phyloP scores from a whole-genome alignment of 2,797 vertebrate species.

The Etheostoma perlongum region DNA sequence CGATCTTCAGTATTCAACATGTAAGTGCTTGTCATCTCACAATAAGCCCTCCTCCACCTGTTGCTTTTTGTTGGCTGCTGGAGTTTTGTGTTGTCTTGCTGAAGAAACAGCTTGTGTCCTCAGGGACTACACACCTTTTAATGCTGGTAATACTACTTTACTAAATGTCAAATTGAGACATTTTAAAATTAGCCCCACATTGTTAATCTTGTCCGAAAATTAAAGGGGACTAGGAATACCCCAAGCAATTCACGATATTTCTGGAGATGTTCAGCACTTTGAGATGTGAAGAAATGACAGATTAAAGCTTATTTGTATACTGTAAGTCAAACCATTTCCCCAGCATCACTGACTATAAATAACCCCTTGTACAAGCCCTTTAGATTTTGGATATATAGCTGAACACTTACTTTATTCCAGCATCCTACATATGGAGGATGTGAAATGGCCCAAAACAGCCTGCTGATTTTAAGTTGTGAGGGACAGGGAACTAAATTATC shows the following conservation, averaged over 20 bases:
- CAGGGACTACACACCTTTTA: not conserved
- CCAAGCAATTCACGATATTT: slow-evolving; percentile 2
- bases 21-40: not conserved
- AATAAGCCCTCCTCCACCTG: not conserved
- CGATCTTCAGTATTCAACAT: not conserved
- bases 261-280: slow-evolving; percentile 1
- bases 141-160: not conserved
- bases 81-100: slow-evolving; percentile 15
- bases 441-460: not conserved
- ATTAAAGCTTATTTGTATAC: not conserved
- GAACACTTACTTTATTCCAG: not conserved
- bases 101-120: slow-evolving; percentile 21
- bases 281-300: slow-evolving; percentile 14
- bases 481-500: not conserved
- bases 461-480: not conserved
- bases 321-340: not conserved
- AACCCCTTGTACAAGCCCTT: not conserved
- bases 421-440: not conserved
- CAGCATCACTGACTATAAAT: not conserved
- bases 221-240: slow-evolving; percentile 1
- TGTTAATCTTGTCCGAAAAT: slow-evolving; percentile 11
- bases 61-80: slow-evolving; percentile 11
- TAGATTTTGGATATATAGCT: not conserved
- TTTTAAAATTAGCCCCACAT: not conserved
- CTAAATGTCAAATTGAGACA: slow-evolving; percentile 17